Conservation (phyloP, 35 echinoderm and acorn worm genomes). For the Ophioderma brevispina region DNA sequence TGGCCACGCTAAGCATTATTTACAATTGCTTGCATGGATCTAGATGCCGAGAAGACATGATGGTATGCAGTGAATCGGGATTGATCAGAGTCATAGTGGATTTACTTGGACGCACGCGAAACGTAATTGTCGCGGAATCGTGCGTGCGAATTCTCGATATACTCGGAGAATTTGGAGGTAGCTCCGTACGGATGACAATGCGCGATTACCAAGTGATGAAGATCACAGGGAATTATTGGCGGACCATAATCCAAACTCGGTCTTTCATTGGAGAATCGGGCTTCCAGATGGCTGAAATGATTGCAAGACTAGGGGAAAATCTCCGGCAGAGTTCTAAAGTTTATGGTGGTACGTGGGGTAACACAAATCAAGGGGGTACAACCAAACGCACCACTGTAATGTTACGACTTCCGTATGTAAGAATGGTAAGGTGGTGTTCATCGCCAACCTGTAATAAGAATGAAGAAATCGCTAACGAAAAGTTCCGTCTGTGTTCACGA, state of each 20-base stretch:
- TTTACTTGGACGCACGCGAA: constrained; percentile 69
- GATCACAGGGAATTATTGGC: constrained; percentile 73
- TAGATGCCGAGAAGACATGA: constrained; percentile 51
- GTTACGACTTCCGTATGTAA: constrained; percentile 56
- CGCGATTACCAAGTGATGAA: constrained; percentile 87
- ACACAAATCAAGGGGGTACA: constrained; percentile 17
- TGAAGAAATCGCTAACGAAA: constrained; percentile 43
- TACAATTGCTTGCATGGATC: constrained; percentile 79
- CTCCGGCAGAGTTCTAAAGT: constrained; percentile 64
- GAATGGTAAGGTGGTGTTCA: constrained; percentile 80
- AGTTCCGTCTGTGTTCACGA: constrained; percentile 79
- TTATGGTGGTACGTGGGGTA: constrained; percentile 60
- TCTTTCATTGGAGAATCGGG: constrained; percentile 82
- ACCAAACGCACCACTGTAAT: constrained; percentile 42
- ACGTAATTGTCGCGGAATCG: constrained; percentile 66
- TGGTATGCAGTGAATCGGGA: constrained; percentile 56
- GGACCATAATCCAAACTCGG: constrained; percentile 57
- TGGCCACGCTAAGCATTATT: constrained; percentile 70
- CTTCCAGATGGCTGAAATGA: constrained; percentile 82
- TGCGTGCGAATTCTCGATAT: constrained; percentile 84
- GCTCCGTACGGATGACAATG: constrained; percentile 58
- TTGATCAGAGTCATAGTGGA: constrained; percentile 57
- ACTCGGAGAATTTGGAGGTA: constrained; percentile 72
- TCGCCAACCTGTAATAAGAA: constrained; percentile 62
- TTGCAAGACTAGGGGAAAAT: constrained; percentile 73